Evolutionary conservation across 1,140 invertebrate species (phyloP).

Genomic region (Globodera rostochiensis): DNA sequence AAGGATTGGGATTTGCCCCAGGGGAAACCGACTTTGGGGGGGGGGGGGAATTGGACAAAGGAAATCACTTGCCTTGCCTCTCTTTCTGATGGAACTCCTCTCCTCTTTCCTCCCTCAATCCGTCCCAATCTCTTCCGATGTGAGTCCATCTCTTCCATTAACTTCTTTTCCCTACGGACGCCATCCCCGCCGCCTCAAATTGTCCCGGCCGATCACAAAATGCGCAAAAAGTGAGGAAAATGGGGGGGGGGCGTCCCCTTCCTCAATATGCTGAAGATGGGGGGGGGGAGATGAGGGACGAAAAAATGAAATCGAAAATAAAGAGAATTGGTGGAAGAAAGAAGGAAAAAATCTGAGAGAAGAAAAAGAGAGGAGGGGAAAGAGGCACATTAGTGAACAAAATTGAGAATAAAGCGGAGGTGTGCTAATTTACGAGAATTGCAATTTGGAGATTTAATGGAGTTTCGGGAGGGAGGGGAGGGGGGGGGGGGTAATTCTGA

Average conservation of each 20-base stretch:
- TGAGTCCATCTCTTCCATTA: not conserved
- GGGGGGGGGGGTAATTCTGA: too few species aligned
- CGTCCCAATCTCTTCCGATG: not conserved
- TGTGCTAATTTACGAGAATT: too few species aligned
- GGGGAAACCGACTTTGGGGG: not conserved
- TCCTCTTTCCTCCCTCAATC: not conserved
- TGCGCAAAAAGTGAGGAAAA: not conserved
- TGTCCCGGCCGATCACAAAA: conserved; percentile 1
- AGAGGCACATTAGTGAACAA: not conserved
- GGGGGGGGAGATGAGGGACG: too few species aligned
- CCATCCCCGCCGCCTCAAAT: not conserved
- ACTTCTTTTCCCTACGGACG: not conserved
- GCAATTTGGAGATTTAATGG: too few species aligned
- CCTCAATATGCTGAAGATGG: too few species aligned
- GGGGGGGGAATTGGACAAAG: not conserved
- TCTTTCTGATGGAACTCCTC: not conserved
- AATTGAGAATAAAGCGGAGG: not conserved
- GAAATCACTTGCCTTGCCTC: not conserved
- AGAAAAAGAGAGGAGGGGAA: too few species aligned
- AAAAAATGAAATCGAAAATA: not conserved
- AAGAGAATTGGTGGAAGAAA: not conserved
- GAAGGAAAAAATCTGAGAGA: not conserved
- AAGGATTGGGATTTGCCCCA: not conserved
- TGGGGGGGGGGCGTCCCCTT: not conserved
- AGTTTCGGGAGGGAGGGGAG: too few species aligned